Base-by-base conservation (phyloP, 1,140 invertebrate species). In the Drosophila littoralis region DNA sequence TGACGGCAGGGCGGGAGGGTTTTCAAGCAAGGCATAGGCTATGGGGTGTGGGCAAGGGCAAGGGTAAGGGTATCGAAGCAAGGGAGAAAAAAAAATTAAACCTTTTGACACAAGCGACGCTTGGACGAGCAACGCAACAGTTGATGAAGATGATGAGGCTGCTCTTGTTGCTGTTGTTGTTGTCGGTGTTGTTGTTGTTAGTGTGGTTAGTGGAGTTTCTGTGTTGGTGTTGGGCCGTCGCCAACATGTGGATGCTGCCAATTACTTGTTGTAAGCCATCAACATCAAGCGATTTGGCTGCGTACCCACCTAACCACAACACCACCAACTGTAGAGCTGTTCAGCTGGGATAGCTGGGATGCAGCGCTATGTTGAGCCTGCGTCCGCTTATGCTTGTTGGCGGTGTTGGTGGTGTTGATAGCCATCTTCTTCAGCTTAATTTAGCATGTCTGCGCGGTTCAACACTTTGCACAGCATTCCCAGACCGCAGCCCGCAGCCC, bases 341-440 rank as follows among this genome's bases (percentile, higher is more conserved):
- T 54, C 46, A 50, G 42, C 38, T 13, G 54, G 10, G 28, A 51
- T 51, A 32, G 50, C 17, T 57, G 36, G 54, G 15, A 35, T 55
- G n/a, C 36, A 40, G 36, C n/a, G 10, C 54, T 42, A 12, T 7
- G 48, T 13, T 50, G 52, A 40, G 15, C 36, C 38, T 33, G 50
- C 45, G 57, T 50, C 28, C 42, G 42, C 28, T 65, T 51, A 32
- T 48, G 54, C 60, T 83, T 50, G 50, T 54, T 82, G 79, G 71
- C 57, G 72, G 71, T 63, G 58, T 13, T 69, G 86, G 73, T 88
- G 88, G 88, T 90, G 88, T 90, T 90, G 88, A 90, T 90, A 90
- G 82, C 85, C 88, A 90, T 90, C 88, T 90, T 90, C 88, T 90
- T 91, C 88, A 88, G 88, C 88, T 90, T 90, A 91, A 90, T 90